Evolutionary conservation across 2,113 vertebrate genomes (phyloP).

Genomic region (Plecturocebus donacophilus): DNA sequence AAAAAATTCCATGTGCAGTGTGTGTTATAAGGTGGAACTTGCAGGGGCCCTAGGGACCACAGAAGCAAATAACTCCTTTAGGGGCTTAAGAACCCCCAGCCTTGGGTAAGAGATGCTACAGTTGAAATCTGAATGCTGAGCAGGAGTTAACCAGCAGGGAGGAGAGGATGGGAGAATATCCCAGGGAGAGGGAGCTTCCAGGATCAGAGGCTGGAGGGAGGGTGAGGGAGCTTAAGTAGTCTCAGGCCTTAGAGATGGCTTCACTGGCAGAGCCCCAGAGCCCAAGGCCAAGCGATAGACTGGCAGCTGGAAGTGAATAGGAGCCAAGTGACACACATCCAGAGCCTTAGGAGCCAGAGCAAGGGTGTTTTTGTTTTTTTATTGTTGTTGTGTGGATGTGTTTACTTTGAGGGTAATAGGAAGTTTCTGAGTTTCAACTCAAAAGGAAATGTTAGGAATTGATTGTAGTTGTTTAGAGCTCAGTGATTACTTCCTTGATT

Average conservation of each 20-base stretch:
- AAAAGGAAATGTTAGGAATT: neutral
- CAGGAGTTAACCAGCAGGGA: neutral
- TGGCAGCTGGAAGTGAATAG: neutral
- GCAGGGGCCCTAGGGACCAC: neutral
- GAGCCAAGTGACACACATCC: neutral
- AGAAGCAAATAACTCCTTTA: neutral
- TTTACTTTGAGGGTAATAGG: neutral
- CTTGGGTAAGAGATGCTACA: neutral
- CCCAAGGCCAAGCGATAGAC: neutral
- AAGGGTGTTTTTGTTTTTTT: neutral
- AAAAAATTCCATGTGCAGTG: neutral
- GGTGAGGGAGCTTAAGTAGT: neutral
- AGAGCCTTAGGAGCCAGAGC: neutral
- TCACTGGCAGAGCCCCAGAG: neutral
- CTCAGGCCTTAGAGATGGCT: neutral
- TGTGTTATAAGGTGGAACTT: neutral
- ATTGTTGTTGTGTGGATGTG: no score
- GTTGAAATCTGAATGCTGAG: neutral
- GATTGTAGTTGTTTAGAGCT: neutral
- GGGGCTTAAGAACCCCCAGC: neutral
- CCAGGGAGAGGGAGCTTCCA: neutral
- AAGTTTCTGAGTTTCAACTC: neutral
- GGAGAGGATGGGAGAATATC: constrained; percentile 12
- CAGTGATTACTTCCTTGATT: neutral
- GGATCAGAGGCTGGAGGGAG: neutral